Conservation (phyloP, 2,888 invertebrate species). For the Eustalomyia histrio region DNA sequence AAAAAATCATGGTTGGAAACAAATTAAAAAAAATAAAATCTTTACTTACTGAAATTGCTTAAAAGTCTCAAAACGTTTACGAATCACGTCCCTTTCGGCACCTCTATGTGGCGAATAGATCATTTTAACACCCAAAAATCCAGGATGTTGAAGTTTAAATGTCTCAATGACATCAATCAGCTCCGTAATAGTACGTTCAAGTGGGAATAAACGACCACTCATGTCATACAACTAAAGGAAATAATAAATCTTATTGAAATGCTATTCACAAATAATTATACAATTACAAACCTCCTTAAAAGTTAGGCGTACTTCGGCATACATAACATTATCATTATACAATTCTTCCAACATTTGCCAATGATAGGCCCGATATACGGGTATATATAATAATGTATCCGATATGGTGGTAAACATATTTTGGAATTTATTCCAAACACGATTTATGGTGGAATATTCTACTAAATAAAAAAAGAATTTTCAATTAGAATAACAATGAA, state of each 20-base stretch:
- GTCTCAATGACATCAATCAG: conserved; percentile 78
- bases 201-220: conserved; percentile 80
- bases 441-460: conserved; percentile 73
- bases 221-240: conserved; percentile 80
- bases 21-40: conserved; percentile 29
- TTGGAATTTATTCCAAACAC: conserved; percentile 81
- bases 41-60: conserved; percentile 74
- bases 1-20: no score
- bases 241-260: no score
- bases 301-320: conserved; percentile 81
- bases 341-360: conserved; percentile 82
- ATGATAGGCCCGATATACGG: conserved; percentile 82
- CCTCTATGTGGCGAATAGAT: conserved; percentile 79
- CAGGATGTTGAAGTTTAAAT: conserved; percentile 81
- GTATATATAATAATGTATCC: conserved; percentile 81
- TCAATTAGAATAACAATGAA: not conserved
- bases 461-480: conserved; percentile 67
- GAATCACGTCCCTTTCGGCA: conserved; percentile 59
- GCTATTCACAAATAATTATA: not conserved
- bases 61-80: conserved; percentile 69
- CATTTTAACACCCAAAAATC: conserved; percentile 83
- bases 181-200: conserved; percentile 78
- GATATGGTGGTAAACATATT: conserved; percentile 80
- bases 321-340: conserved; percentile 83
- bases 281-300: conserved; percentile 69